Evolutionary conservation across 1,140 invertebrate genomes (phyloP).

Genomic region (Sogatella furcifera): DNA sequence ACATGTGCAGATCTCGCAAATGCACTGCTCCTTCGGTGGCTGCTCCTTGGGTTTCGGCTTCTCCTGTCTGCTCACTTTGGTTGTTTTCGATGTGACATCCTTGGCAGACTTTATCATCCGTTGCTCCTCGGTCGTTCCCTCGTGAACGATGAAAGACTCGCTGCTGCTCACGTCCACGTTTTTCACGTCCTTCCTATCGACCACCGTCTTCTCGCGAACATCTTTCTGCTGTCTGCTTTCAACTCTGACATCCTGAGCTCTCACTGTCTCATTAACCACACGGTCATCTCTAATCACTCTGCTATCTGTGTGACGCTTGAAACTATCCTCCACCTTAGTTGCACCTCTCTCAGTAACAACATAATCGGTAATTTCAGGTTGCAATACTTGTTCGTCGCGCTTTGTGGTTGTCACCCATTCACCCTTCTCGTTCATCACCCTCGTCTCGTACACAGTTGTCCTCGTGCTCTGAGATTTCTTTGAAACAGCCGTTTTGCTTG

Average conservation of each 20-base stretch:
- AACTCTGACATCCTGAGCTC: background rate
- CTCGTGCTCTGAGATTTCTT: background rate
- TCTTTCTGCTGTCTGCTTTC: background rate
- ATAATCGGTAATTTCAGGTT: background rate
- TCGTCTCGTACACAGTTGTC: background rate
- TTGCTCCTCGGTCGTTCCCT: background rate
- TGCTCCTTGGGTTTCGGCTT: background rate
- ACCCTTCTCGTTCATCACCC: background rate
- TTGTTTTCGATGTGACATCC: background rate
- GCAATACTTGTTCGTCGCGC: background rate
- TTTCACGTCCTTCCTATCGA: background rate
- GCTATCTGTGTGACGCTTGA: background rate
- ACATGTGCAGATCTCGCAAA: conserved; percentile 82
- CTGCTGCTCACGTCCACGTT: background rate
- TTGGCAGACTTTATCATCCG: background rate
- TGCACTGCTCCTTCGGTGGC: conserved; percentile 62
- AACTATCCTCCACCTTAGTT: background rate
- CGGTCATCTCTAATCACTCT: background rate
- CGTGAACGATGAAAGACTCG: background rate
- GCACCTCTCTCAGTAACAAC: background rate
- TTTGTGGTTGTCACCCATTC: background rate
- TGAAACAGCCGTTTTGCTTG: background rate
- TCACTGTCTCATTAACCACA: background rate
- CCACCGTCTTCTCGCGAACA: background rate
- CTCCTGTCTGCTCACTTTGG: conserved; percentile 3